Evolutionary conservation across 2,888 invertebrate genomes (phyloP), one percentile per base, ranked within the genome.

Genomic region (Cacoxenus indagator): DNA sequence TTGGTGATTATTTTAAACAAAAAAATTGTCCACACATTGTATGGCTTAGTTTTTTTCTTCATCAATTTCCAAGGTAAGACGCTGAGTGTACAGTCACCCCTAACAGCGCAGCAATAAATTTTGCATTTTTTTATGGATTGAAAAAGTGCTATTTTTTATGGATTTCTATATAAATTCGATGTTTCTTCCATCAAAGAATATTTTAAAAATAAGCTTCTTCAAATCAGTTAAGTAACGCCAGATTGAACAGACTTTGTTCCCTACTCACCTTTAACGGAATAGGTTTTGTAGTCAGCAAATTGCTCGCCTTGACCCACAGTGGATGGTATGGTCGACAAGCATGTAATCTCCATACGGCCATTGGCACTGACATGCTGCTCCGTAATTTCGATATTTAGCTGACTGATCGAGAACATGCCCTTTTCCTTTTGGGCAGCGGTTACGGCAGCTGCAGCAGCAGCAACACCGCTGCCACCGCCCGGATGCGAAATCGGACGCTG

Each of bases 241-340:
- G 46, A 67, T 61, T 65, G 67, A 11, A 48, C 46, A 19, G 5
- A 14, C 4, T 24, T n/a, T 17, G n/a, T 57, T 57, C 45, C 37
- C 9, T 54, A 83, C 91, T 91, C 88, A 94, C 95, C 93, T 85
- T 91, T 91, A 66, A 93, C 92, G 46, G 93, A 93, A 81, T 91
- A 92, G 75, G 91, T 92, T 85, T 92, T 92, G 75, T 92, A 90
- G 85, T 95, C 94, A 64, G 94, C 94, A 82, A 92, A 95, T 75
- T 91, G 90, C 78, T 93, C 93, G 67, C 92, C 92, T 45, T 92
- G 91, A 17, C 91, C 92, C 22, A 93, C 91, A 76, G 93, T 93
- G 69, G 92, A 92, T 0, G 95, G 95, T 76, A 95, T 95, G 64
- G 95, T 94, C 46, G 94, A 91, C 71, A 93, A 90, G 84, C 95